phyloP scores from a whole-genome alignment of 2,888 invertebrate genomes.

The Empis stercorea region DNA sequence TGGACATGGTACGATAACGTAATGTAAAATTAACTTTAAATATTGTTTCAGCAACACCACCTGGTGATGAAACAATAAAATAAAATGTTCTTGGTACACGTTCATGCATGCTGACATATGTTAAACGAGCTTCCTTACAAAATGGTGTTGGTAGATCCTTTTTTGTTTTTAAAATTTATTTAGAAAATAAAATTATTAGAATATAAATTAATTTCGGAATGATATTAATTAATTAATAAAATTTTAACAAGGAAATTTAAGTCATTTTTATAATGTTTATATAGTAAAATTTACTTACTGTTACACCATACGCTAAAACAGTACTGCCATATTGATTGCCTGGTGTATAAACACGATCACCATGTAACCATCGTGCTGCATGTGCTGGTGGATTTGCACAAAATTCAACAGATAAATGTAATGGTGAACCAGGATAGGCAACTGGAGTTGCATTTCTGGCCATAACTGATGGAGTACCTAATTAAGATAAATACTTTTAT shows the following conservation, averaged over 20 bases:
- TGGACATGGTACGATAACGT: conserved; percentile 33
- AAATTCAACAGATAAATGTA: conserved; percentile 57
- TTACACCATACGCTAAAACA: conserved; percentile 36
- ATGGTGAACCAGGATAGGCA: conserved; percentile 53
- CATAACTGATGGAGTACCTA: conserved; percentile 55
- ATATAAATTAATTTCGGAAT: too few relatives aligned
- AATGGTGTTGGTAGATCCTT: conserved; percentile 36
- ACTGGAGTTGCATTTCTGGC: conserved; percentile 52
- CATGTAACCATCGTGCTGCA: conserved; percentile 36
- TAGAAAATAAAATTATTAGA: too few relatives aligned
- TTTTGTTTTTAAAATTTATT: conserved; percentile 2
- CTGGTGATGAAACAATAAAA: conserved; percentile 35
- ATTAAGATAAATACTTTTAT: conserved; percentile 21
- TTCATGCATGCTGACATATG: conserved; percentile 37
- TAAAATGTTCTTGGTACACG: conserved; percentile 35
- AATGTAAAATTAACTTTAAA: conserved; percentile 36
- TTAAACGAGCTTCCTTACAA: conserved; percentile 36
- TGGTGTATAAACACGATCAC: conserved; percentile 36
- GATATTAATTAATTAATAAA: too few relatives aligned
- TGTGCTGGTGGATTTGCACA: conserved; percentile 58
- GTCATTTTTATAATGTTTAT: background rate
- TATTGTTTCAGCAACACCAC: conserved; percentile 34
- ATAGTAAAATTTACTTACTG: conserved; percentile 21
- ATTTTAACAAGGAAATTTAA: background rate
- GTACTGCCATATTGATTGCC: conserved; percentile 37